phyloP scores from a whole-genome alignment of 2,113 vertebrate genomes.

The Salvelinus sp. region DNA sequence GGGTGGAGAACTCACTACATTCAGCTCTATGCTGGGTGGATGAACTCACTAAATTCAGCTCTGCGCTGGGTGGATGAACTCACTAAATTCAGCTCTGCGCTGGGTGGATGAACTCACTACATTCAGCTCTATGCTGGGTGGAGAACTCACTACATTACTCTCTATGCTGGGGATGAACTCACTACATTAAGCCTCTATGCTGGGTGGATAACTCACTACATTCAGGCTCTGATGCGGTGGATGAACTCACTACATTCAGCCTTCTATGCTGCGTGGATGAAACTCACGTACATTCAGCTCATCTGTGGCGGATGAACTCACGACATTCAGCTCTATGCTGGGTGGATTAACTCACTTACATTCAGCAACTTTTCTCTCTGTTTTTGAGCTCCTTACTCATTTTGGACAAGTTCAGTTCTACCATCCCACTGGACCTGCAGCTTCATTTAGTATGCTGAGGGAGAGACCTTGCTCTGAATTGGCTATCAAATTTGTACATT shows the following conservation, averaged over 20 bases:
- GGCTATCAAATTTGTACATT: conserved; percentile 69
- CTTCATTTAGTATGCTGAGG: conserved; percentile 62
- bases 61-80: too few species aligned
- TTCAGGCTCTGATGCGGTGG: neutral
- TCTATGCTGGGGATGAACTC: too few species aligned
- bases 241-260: conserved; percentile 15
- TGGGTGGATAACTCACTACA: too few species aligned
- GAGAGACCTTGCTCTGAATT: conserved; percentile 52
- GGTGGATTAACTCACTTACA: neutral
- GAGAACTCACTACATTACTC: too few species aligned
- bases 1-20: too few species aligned
- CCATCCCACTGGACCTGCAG: conserved; percentile 32
- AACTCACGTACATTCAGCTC: conserved; percentile 28
- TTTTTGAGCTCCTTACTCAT: conserved; percentile 30
- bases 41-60: too few species aligned
- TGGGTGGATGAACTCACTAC: too few species aligned
- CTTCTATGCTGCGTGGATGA: conserved; percentile 34
- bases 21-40: too few species aligned
- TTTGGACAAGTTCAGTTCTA: conserved; percentile 46
- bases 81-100: too few species aligned
- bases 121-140: too few species aligned
- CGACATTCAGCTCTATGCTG: conserved; percentile 1
- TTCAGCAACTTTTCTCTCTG: conserved; percentile 9
- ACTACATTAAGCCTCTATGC: too few species aligned
- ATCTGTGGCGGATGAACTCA: conserved; percentile 31